A percentile compares a stretch with the other conserved stretches of the same genome.
phyloP scores from a whole-genome alignment of 2,888 invertebrate genomes.

The Sepiola atlantica region DNA sequence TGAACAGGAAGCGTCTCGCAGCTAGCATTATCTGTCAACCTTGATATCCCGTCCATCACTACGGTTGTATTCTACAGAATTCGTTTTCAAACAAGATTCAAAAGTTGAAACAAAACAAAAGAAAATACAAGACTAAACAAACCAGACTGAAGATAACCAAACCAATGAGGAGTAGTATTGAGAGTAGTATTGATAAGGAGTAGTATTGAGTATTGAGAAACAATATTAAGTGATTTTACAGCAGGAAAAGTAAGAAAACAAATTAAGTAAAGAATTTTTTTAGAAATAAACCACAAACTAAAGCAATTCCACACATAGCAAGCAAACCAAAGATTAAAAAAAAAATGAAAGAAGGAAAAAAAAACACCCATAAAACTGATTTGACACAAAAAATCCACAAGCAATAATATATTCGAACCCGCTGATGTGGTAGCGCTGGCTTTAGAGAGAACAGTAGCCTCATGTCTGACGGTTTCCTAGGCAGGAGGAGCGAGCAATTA shows the following conservation, averaged over 20 bases:
- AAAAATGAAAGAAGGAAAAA: neutral
- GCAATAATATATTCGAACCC: slow-evolving; percentile 44
- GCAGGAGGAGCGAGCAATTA: slow-evolving; percentile 39
- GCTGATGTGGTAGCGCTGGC: slow-evolving; percentile 45
- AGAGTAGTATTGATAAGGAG: slow-evolving; percentile 23
- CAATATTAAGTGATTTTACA: slow-evolving; percentile 24
- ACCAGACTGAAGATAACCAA: slow-evolving; percentile 46
- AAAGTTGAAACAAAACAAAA: slow-evolving; percentile 14
- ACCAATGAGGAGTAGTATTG: slow-evolving; percentile 34
- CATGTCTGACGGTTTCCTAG: slow-evolving; percentile 42
- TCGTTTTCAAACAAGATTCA: slow-evolving; percentile 3
- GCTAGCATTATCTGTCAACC: neutral
- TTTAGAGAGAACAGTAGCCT: slow-evolving; percentile 40
- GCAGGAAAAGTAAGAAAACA: slow-evolving; percentile 11
- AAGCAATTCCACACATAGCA: slow-evolving; percentile 47
- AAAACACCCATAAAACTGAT: slow-evolving; percentile 38
- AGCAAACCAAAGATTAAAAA: slow-evolving; percentile 45
- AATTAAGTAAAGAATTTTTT: slow-evolving; percentile 39
- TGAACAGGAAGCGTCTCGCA: neutral
- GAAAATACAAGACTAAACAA: slow-evolving; percentile 36
- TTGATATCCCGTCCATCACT: neutral
- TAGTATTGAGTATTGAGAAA: slow-evolving; percentile 40
- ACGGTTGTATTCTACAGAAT: neutral
- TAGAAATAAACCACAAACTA: slow-evolving; percentile 44
- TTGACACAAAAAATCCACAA: slow-evolving; percentile 46